Base-by-base conservation (phyloP, 2,113 vertebrate genomes). In the Pyxicephalus adspersus region DNA sequence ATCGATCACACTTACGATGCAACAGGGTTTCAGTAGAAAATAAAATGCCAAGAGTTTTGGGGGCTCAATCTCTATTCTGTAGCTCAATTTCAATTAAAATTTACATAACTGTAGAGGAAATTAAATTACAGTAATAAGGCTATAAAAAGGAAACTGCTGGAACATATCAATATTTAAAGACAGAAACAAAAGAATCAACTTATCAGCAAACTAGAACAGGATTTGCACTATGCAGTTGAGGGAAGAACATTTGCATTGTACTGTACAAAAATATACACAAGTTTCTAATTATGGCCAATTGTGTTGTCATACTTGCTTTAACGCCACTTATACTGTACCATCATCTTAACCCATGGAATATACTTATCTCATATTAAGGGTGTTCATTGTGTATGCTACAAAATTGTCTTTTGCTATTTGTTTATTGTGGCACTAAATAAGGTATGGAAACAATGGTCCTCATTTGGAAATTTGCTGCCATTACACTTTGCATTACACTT, bases 51-150 rank as follows among this genome's bases (percentile, higher is more conserved):
- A 68, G 28, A 26, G 64, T 68, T 79, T 79, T 51, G 23, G 22
- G 55, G 77, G 66, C 26, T 20, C 71, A 71, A 80, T 38, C 26
- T 26, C 38, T 52, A 50, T 16, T 31, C 20, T 19, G 34, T 38
- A 1, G 55, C 57, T 80, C 78, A 80, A 72, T 72, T 80, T 80
- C 67, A 80, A 80, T 80, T 72, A 80, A 15, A 72, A 64, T 80
- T 80, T 64, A 80, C 78, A 80, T 80, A 80, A 64, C 68, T 54
- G 38, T 52, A 28, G 15, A 63, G 38, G 25, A 80, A 64, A 80
- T 80, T 52, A 34, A 31, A 80, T 72, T 80, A 71, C 9, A 18
- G 71, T 80, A 51, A 50, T 60, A 61, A 45, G 22, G 63, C n/a
- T 19, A 28, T n/a, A 52, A 29, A 26, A 57, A 79, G 17, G 22